Base-by-base conservation (phyloP, 1,140 invertebrate species). In the Hylaeus volcanicus region DNA sequence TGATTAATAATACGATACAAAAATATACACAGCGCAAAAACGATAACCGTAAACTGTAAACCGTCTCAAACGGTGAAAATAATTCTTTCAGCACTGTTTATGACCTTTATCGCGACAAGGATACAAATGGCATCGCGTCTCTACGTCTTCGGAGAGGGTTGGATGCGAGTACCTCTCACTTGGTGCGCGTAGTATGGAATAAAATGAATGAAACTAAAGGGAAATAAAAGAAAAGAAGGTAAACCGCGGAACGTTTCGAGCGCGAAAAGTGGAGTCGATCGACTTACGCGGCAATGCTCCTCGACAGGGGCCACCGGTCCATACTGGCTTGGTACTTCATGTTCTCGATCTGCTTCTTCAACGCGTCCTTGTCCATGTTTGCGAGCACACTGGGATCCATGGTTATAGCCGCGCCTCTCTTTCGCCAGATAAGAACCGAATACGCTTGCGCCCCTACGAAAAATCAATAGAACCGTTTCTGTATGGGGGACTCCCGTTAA, bases 291-390 rank as follows among this genome's bases (percentile, higher is more conserved):
- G 97, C 96, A 92, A 98, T 98, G 93, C 97, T 97, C 94, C 97
- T 98, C 89, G 97, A 98, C 80, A 98, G 94, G 70, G 97, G 97
- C 97, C 97, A 98, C 93, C 97, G 96, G 94, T 98, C 97, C 98
- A 98, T 98, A 89, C 97, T 96, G 79, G 97, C 97, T 93, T 98
- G 98, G 94, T 98, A 98, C 94, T 98, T 98, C 97, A 98, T 98
- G 94, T 98, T 98, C 93, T 98, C 97, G 92, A 98, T 98, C 95
- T 98, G 98, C 95, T 98, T 98, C 95, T 97, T 97, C 94, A 98
- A 94, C 95, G 97, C 97, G 96, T 98, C 98, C 95, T 98, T 98
- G 95, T 98, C 98, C 97, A 98, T 98, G 95, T 95, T 96, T 96
- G 96, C 96, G 92, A 98, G 95, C 94, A 97, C 96, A 97, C 97